These are phyloP conservation scores for Bombus difficillimus DNA, from an alignment of 1,140 invertebrate genomes.

Conservation along the genomic window DNA sequence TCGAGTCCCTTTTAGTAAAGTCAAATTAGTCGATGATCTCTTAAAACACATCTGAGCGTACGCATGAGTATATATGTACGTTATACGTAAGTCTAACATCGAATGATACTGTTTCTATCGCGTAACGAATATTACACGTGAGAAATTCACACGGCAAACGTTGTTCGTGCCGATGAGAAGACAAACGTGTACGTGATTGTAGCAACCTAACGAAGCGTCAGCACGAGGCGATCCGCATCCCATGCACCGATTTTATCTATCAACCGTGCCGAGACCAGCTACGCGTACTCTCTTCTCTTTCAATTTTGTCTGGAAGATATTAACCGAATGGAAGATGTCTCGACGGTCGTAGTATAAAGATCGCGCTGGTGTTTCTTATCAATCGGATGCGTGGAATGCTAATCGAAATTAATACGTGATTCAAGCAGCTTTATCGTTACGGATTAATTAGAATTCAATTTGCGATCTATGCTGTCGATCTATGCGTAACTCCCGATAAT, in stretches of 20 bases:
- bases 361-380: too few relatives aligned
- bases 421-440: slow-evolving; percentile 75
- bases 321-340: too few relatives aligned
- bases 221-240: slow-evolving; percentile 61
- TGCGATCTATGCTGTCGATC: slow-evolving; percentile 62
- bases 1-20: slow-evolving; percentile 7
- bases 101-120: not conserved
- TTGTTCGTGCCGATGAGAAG: slow-evolving; percentile 59
- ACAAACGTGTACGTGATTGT: slow-evolving; percentile 64
- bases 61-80: slow-evolving; percentile 1
- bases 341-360: too few relatives aligned
- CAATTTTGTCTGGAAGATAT: too few relatives aligned
- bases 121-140: not conserved
- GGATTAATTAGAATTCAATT: slow-evolving; percentile 64
- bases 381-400: slow-evolving; percentile 42
- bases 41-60: slow-evolving; percentile 19
- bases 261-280: accelerated
- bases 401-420: slow-evolving; percentile 72
- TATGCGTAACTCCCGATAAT: slow-evolving; percentile 39
- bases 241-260: slow-evolving; percentile 1
- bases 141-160: slow-evolving; percentile 64
- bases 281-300: too few relatives aligned
- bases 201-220: slow-evolving; percentile 79
- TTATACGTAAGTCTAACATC: not conserved
- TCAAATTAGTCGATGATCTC: slow-evolving; percentile 4